Conservation (phyloP, 2,888 invertebrate genomes). For the Dasysyrphus albostriatus region DNA sequence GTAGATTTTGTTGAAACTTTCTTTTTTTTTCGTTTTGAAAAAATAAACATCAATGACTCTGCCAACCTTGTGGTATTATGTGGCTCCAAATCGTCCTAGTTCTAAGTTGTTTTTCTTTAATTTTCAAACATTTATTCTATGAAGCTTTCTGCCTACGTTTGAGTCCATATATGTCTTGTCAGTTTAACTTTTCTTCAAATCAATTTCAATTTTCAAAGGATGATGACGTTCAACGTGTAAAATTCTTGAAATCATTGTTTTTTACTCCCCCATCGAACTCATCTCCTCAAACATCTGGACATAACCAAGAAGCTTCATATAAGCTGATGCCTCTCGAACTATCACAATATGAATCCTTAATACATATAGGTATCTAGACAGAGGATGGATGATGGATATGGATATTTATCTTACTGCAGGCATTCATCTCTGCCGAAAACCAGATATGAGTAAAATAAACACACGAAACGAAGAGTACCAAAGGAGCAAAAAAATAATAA, state of each 20-base stretch:
- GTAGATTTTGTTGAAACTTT: no score
- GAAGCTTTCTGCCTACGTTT: neutral
- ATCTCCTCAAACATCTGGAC: constrained; percentile 38
- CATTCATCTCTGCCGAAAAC: constrained; percentile 61
- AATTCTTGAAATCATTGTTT: constrained; percentile 33
- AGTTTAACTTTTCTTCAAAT: constrained; percentile 34
- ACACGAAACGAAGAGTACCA: constrained; percentile 23
- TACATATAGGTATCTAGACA: constrained; percentile 62
- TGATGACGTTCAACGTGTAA: constrained; percentile 53
- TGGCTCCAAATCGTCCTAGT: neutral
- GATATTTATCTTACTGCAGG: constrained; percentile 73
- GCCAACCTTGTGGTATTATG: neutral
- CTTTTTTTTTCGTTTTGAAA: no score
- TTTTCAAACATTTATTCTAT: constrained; percentile 33
- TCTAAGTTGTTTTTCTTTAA: constrained; percentile 61
- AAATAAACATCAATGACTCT: neutral
- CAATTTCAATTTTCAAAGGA: constrained; percentile 64
- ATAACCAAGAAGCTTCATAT: constrained; percentile 61
- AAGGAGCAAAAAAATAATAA: neutral
- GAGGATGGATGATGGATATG: constrained; percentile 65
- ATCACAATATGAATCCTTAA: constrained; percentile 59
- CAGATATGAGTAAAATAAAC: constrained; percentile 71
- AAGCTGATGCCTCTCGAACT: constrained; percentile 7
- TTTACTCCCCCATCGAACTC: neutral
- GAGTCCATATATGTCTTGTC: neutral